Conservation (phyloP, 2,888 invertebrate species). For the Epistrophella euchroma region DNA sequence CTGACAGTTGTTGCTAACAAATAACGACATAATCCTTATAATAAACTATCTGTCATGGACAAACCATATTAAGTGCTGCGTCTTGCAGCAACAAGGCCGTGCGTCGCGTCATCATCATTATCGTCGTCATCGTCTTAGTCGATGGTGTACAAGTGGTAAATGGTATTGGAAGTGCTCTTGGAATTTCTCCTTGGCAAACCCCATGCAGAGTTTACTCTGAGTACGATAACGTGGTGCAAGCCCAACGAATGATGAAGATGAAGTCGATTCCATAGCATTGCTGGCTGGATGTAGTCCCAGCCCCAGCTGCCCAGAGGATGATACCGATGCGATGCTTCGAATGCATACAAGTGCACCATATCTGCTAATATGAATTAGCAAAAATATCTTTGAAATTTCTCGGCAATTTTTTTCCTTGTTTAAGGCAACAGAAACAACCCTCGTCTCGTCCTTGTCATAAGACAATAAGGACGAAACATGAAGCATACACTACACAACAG, state of each 20-base stretch:
- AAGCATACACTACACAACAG: constrained; percentile 15
- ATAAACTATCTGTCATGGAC: constrained; percentile 66
- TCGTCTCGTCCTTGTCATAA: constrained; percentile 48
- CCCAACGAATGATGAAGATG: constrained; percentile 38
- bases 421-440: constrained; percentile 23
- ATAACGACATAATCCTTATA: constrained; percentile 83
- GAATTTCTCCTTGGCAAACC: constrained; percentile 42
- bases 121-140: constrained; percentile 28
- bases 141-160: constrained; percentile 44
- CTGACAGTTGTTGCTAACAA: constrained; percentile 86
- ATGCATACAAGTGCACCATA: constrained; percentile 47
- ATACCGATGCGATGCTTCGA: not conserved
- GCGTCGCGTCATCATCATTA: constrained; percentile 23
- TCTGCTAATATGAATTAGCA: constrained; percentile 30
- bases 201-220: constrained; percentile 53
- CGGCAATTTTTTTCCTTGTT: constrained; percentile 37
- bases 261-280: constrained; percentile 46
- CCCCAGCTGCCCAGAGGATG: constrained; percentile 7
- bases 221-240: constrained; percentile 50
- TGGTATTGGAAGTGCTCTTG: constrained; percentile 24
- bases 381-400: constrained; percentile 27
- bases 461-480: constrained; percentile 45
- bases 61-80: constrained; percentile 38
- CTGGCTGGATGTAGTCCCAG: not conserved
- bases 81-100: constrained; percentile 44